phyloP scores from a whole-genome alignment of 2,113 vertebrate genomes.

The Malurus alboscapulatus region DNA sequence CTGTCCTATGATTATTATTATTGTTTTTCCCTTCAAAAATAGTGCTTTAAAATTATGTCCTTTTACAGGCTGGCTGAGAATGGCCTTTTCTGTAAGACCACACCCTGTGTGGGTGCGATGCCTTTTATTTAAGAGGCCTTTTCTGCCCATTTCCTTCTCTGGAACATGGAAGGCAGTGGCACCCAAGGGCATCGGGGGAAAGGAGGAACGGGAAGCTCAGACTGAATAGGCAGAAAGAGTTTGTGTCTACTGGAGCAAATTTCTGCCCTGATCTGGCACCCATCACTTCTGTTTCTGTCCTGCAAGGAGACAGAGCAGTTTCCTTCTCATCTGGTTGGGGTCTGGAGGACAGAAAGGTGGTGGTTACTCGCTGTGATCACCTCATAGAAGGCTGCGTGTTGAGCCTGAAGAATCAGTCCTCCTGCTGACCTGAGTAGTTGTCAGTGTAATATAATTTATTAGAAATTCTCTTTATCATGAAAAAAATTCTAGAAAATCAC shows the following conservation, averaged over 20 bases:
- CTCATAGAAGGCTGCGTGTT: neutral
- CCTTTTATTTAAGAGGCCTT: neutral
- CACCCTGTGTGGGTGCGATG: neutral
- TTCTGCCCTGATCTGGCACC: neutral
- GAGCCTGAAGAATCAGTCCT: neutral
- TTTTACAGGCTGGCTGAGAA: neutral
- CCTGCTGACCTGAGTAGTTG: neutral
- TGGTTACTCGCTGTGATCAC: neutral
- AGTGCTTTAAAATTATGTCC: neutral
- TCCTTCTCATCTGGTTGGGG: neutral
- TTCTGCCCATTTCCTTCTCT: neutral
- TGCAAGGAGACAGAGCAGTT: neutral
- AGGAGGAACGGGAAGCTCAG: rapidly evolving
- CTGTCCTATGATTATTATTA: neutral
- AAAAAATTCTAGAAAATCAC: neutral
- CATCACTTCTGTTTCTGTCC: neutral
- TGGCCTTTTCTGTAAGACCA: neutral
- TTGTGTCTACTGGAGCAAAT: neutral
- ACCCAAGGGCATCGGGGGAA: neutral
- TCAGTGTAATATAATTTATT: neutral
- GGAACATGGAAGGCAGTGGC: neutral
- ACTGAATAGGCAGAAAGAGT: neutral
- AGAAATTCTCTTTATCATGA: neutral
- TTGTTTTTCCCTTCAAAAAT: neutral
- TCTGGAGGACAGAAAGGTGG: rapidly evolving